phyloP scores from a whole-genome alignment of 2,113 vertebrate species.

The western clawed frog (Xenopus tropicalis) region UCB_Xtro_10.0 CM004446.2:145775501-145776000 shows the following conservation, averaged over 20 bases:
- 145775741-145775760: neutral
- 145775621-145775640: no score
- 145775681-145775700: no score
- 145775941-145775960: slow-evolving; percentile 36
- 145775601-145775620: no score
- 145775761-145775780: neutral
- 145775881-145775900: slow-evolving; percentile 7
- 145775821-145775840: slow-evolving; percentile 15
- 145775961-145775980: slow-evolving; percentile 24
- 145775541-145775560: no score
- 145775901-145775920: slow-evolving; percentile 15
- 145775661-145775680: no score
- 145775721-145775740: neutral
- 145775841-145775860: neutral
- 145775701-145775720: neutral
- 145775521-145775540: no score
- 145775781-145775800: neutral
- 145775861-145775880: neutral
- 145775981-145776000: slow-evolving; percentile 27
- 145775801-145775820: neutral
- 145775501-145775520: no score
- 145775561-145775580: no score
- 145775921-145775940: slow-evolving; percentile 22
- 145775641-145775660: no score
- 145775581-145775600: no score